Evolutionary conservation across 2,113 vertebrate genomes (phyloP), one percentile per base, ranked within the genome.

Genomic region (Urocitellus parryii): DNA sequence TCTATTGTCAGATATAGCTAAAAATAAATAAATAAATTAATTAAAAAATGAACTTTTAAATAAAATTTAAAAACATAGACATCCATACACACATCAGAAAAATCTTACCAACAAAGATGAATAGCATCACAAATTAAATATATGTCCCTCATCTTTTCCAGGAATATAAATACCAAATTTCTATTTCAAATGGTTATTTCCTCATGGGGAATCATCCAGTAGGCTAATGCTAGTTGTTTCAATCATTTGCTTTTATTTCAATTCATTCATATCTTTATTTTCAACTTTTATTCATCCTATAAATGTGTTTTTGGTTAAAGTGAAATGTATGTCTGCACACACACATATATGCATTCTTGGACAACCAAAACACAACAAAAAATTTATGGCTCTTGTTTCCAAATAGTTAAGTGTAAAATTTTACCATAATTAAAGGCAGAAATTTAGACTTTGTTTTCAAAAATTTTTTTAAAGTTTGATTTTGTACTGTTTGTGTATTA

Each of bases 361-460:
- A 73, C 72, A 87, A 56, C 2, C 39, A 88, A 72, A n/a, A 76
- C 1, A 78, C 61, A 63, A 24, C 22, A 25, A 9, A 63, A 63
- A 63, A 27, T 10, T 27, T 11, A 63, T 63, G 25, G 24, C 24
- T 63, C 32, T 22, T 73, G 24, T 9, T 73, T 68, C 1, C 77
- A 72, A 72, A 72, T 89, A 65, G 48, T 92, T 90, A 74, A 87
- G 4, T 63, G 4, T 81, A 81, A 85, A 88, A 37, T 77, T 63
- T 74, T 63, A 27, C 16, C 12, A 48, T n/a, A 76, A n/a, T 53
- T 48, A 77, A 12, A 85, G 42, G 7, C 17, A 5, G 9, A 39
- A 27, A 79, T 37, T 86, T 76, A 86, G 5, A 91, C 68, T 1
- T 29, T 29, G 42, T 86, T 72, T 76, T 10, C 12, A 45, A 63